phyloP scores from a whole-genome alignment of 2,888 invertebrate genomes.

The Ferdinandea cuprea region DNA sequence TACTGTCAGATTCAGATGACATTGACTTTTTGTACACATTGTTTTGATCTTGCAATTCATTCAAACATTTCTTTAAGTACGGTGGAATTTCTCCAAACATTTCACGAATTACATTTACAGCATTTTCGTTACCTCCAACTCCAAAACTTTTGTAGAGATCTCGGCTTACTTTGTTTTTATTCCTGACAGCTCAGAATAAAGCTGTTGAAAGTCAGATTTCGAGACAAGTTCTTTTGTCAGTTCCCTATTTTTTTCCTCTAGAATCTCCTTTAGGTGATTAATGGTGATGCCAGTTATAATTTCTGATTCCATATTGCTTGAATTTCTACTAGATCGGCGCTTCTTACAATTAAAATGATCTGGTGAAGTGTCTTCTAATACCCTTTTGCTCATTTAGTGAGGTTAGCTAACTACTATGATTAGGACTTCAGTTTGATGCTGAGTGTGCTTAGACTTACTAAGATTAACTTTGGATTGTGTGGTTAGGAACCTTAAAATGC shows the following conservation, averaged over 20 bases:
- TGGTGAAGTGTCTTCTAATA: slow-evolving; percentile 8
- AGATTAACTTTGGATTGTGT: too few species aligned
- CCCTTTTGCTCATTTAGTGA: slow-evolving; percentile 18
- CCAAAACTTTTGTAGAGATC: neutral
- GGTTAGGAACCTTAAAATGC: too few species aligned
- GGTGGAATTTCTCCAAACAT: too few species aligned
- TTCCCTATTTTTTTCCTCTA: slow-evolving; percentile 14
- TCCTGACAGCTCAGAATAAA: slow-evolving; percentile 16
- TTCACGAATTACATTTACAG: too few species aligned
- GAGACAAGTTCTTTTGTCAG: slow-evolving; percentile 11
- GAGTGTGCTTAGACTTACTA: too few species aligned
- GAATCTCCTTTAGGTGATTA: neutral
- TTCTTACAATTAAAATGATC: slow-evolving; percentile 10
- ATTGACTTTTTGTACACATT: neutral
- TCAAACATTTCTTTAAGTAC: too few species aligned
- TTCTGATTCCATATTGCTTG: neutral
- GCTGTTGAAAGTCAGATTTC: too few species aligned
- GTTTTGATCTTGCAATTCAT: neutral
- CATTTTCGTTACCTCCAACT: too few species aligned
- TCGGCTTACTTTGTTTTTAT: slow-evolving; percentile 15
- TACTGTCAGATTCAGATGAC: neutral
- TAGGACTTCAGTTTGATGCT: neutral
- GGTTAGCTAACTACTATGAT: neutral
- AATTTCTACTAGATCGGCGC: slow-evolving; percentile 4
- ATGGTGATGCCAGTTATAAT: slow-evolving; percentile 14